Percentiles rank a stretch among this genome's conserved stretches.
These are phyloP conservation scores for Penaeus monodon DNA, from an alignment of 2,888 invertebrate genomes.

Conservation along the genomic window DNA sequence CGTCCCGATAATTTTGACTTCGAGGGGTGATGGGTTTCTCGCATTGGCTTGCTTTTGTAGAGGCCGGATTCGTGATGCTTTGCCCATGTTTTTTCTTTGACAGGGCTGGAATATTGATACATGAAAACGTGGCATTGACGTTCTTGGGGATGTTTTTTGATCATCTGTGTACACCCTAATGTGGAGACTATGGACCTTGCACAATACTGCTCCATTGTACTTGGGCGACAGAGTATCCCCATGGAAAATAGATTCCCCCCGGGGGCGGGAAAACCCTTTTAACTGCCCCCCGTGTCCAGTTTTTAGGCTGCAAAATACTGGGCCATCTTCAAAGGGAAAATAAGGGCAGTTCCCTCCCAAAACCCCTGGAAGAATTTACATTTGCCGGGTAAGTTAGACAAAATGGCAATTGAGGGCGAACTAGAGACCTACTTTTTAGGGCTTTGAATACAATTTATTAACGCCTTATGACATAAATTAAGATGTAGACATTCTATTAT, in stretches of 20 bases:
- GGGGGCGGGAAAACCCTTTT: conserved; percentile 73
- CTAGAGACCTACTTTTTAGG: conserved; percentile 66
- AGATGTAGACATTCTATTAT: conserved; percentile 41
- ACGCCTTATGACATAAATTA: conserved; percentile 67
- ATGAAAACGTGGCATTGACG: conserved; percentile 65
- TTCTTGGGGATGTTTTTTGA: conserved; percentile 66
- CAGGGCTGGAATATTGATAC: conserved; percentile 54
- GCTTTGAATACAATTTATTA: conserved; percentile 68
- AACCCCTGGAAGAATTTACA: conserved; percentile 70
- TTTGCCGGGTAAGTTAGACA: conserved; percentile 34
- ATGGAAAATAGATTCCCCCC: conserved; percentile 68
- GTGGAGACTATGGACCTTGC: conserved; percentile 59
- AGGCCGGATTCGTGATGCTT: conserved; percentile 75
- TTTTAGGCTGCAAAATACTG: conserved; percentile 78
- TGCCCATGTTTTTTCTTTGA: conserved; percentile 71
- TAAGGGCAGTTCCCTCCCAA: conserved; percentile 76
- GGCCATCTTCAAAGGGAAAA: conserved; percentile 77
- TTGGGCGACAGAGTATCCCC: conserved; percentile 67
- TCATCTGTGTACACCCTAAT: conserved; percentile 65
- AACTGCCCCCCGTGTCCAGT: conserved; percentile 81
- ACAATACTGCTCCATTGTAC: conserved; percentile 43
- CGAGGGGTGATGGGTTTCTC: conserved; percentile 65
- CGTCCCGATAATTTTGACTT: conserved; percentile 66
- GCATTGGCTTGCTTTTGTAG: conserved; percentile 69
- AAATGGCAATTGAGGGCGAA: conserved; percentile 74